Conservation (phyloP, 2,888 invertebrate species). For the Oegoconia quadripuncta region DNA sequence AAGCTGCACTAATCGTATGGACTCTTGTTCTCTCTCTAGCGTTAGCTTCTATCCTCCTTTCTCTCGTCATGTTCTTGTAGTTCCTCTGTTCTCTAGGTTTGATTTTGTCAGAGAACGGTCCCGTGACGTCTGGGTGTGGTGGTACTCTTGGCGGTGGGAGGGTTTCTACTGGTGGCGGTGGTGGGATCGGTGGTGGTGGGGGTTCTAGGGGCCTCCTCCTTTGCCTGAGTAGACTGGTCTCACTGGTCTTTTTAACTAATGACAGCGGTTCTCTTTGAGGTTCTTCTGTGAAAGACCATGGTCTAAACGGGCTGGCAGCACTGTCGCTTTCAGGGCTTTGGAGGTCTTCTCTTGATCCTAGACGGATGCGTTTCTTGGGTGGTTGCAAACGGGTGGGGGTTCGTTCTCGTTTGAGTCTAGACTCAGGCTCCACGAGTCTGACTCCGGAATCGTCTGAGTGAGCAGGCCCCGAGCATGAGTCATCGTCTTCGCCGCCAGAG, state of each 20-base stretch:
- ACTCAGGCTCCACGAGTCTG: conserved; percentile 55
- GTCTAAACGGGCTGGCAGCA: conserved; percentile 77
- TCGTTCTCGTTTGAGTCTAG: conserved; percentile 79
- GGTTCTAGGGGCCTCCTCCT: conserved; percentile 55
- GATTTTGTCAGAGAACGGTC: conserved; percentile 41
- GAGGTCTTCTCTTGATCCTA: conserved; percentile 57
- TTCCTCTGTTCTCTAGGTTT: conserved; percentile 86
- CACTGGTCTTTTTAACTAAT: conserved; percentile 74
- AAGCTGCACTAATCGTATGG: conserved; percentile 97
- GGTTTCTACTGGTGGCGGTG: conserved; percentile 38
- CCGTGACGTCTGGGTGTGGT: conserved; percentile 71
- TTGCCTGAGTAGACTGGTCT: conserved; percentile 51
- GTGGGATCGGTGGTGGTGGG: conserved; percentile 43
- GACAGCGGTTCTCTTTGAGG: conserved; percentile 83
- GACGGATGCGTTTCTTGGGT: conserved; percentile 85
- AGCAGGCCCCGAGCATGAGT: conserved; percentile 74
- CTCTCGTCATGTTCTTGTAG: conserved; percentile 97
- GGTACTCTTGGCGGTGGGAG: conserved; percentile 70
- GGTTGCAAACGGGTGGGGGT: conserved; percentile 72
- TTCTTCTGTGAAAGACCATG: conserved; percentile 81
- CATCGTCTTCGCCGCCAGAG: conserved; percentile 85
- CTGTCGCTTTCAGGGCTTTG: conserved; percentile 63
- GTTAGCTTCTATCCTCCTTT: conserved; percentile 95
- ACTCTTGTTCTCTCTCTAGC: conserved; percentile 95
- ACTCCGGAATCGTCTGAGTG: conserved; percentile 76